Conservation (phyloP, 2,888 invertebrate species). For the Dascillus cervinus region DNA sequence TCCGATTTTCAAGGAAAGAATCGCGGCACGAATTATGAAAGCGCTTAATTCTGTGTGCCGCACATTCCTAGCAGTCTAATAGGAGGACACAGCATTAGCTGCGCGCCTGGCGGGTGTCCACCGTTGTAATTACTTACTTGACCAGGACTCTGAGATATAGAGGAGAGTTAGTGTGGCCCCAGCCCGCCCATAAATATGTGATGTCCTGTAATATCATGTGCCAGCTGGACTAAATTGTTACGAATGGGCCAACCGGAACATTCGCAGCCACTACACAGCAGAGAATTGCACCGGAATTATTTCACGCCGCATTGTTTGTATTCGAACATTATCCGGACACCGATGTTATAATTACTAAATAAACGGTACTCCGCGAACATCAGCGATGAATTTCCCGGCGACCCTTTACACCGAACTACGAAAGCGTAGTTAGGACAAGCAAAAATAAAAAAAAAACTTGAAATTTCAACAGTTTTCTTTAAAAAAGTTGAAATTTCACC, state of each 20-base stretch:
- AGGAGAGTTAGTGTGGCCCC: conserved; percentile 30
- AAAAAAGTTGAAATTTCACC: too few relatives aligned
- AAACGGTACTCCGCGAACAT: conserved; percentile 17
- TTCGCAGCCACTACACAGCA: conserved; percentile 33
- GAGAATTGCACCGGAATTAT: conserved; percentile 37
- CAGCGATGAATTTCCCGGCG: too few relatives aligned
- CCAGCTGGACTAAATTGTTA: conserved; percentile 46
- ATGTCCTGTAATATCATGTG: conserved; percentile 45
- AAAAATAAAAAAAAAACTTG: too few relatives aligned
- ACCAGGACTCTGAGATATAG: conserved; percentile 32
- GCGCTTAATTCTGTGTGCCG: conserved; percentile 27
- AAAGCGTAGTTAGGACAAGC: too few relatives aligned
- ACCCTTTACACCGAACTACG: too few relatives aligned
- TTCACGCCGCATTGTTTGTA: conserved; percentile 31
- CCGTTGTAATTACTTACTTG: conserved; percentile 40
- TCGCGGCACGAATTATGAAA: conserved; percentile 16
- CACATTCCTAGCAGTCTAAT: conserved; percentile 28
- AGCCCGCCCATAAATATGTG: conserved; percentile 43
- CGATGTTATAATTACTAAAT: conserved; percentile 21
- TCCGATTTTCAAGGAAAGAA: neutral
- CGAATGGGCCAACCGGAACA: conserved; percentile 39
- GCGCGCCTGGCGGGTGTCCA: conserved; percentile 30
- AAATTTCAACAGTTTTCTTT: too few relatives aligned
- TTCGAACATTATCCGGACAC: conserved; percentile 19
- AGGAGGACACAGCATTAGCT: conserved; percentile 26